phyloP scores from a whole-genome alignment of 2,888 invertebrate genomes.

The Cephus rjabovi region DNA sequence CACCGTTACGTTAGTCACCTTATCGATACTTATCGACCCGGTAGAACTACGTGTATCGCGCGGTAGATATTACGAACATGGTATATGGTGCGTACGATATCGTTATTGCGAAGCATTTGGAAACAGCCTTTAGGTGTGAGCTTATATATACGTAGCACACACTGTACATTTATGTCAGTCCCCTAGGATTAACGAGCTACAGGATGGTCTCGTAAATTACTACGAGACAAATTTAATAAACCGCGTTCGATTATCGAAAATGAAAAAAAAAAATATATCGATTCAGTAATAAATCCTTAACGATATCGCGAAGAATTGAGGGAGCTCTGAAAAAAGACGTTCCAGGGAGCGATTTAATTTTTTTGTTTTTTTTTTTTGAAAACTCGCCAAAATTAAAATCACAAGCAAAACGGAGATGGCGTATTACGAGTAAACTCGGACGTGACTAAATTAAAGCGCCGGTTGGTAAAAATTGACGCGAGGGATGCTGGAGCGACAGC shows the following conservation, averaged over 20 bases:
- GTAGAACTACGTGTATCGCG: background rate
- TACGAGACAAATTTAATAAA: background rate
- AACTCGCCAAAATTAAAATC: background rate
- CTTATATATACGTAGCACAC: background rate
- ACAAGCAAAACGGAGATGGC: background rate
- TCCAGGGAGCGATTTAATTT: no score
- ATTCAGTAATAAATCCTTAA: no score
- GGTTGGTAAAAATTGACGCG: background rate
- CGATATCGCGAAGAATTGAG: no score
- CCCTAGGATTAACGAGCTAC: background rate
- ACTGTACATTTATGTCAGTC: background rate
- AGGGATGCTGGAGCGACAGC: background rate
- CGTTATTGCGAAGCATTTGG: background rate
- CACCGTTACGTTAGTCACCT: background rate
- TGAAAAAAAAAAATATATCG: background rate
- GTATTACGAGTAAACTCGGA: background rate
- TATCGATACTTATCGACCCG: background rate
- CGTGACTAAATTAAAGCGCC: background rate
- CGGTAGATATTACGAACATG: background rate
- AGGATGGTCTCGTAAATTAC: background rate
- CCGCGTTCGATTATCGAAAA: background rate
- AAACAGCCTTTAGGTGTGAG: background rate
- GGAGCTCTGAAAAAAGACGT: rapidly evolving
- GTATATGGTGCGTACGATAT: background rate
- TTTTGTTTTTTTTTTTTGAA: background rate